Evolutionary conservation across 2,888 invertebrate genomes (phyloP), one percentile per base, ranked within the genome.

Genomic region (Agelastica alni): DNA sequence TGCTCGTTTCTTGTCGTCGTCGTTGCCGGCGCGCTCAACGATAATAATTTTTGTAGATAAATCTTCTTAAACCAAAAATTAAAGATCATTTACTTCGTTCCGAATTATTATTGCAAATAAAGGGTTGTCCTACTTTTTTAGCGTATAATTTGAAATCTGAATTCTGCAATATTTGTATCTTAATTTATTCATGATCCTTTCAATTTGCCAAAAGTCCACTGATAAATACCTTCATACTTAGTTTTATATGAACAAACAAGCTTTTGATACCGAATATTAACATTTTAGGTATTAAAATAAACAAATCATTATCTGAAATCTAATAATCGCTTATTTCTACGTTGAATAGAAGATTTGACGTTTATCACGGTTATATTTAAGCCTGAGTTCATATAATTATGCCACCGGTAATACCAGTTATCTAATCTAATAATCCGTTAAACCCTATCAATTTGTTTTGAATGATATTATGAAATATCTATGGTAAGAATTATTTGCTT

Each of bases 341-440:
- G 60, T 58, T 58, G 59, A 62, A 65, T 60, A 63, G 63, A 65
- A 62, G 62, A 66, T 67, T 69, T 67, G 62, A 68, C 67, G 61
- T 60, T 59, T 63, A 67, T 67, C 63, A 61, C 60, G 61, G 67
- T 55, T 63, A 66, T 22, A 60, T 60, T 59, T 63, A 65, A 63
- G 57, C 64, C 51, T 63, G 55, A 66, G 65, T 69, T 66, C 69
- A 68, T 69, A 70, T 66, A 70, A 70, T 68, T 68, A 68, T 67
- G 70, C 70, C 62, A 66, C 70, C 61, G 65, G 61, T 70, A 68
- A 68, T 69, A 67, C 66, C 32, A 44, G 56, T 71, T 71, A 70
- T 71, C 71, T 70, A 68, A 70, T 71, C 70, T 56, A 46, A 45
- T 68, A 68, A 71, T 69, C 67, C 68, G 41, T 56, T 59, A 64